A percentile compares a stretch with the other conserved stretches of the same genome.
These are phyloP conservation scores for Apamea anceps DNA, from an alignment of 2,888 invertebrate genomes.

Conservation along the genomic window DNA sequence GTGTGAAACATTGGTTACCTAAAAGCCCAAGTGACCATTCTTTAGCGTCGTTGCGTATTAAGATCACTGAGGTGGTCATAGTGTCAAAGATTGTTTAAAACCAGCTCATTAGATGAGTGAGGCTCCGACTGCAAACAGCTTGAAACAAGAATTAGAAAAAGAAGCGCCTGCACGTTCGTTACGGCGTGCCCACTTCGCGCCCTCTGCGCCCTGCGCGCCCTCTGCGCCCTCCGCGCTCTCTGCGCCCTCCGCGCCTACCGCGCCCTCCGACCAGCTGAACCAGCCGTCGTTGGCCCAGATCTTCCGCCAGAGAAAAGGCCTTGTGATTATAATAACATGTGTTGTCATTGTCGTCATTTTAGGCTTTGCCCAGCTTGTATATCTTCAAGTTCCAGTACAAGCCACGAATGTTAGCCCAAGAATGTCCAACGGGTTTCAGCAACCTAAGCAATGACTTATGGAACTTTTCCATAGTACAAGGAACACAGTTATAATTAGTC, in stretches of 20 bases:
- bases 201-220: no score
- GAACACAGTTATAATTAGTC: no score
- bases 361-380: conserved; percentile 15
- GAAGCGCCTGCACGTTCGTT: neutral
- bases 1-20: no score
- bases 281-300: neutral
- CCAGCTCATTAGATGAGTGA: conserved; percentile 20
- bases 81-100: neutral
- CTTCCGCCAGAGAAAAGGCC: conserved; percentile 7
- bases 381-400: neutral
- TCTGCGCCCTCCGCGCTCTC: no score
- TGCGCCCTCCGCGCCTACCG: no score
- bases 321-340: conserved; percentile 10
- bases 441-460: no score
- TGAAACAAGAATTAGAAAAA: neutral
- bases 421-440: no score
- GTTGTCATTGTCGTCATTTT: conserved; percentile 24
- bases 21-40: neutral
- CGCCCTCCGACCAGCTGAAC: neutral
- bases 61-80: neutral
- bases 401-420: conserved; percentile 11
- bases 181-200: neutral
- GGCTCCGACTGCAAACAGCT: neutral
- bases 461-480: no score
- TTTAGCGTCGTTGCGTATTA: neutral